These are phyloP conservation scores for Saguinus midas DNA, from an alignment of 2,113 vertebrate species.

Conservation along the genomic window DNA sequence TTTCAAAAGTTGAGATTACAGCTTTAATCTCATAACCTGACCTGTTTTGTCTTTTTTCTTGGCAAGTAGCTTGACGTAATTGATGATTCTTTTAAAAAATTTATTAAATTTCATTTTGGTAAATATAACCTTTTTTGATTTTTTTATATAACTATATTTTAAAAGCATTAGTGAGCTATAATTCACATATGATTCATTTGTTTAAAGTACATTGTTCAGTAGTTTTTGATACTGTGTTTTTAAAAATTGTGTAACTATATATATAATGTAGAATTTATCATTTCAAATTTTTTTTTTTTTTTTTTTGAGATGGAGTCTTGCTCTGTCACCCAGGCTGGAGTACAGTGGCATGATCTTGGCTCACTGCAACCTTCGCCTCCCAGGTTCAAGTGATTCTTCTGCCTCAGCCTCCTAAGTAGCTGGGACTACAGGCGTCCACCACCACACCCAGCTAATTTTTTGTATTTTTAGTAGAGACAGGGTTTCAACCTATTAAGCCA, in stretches of 20 bases:
- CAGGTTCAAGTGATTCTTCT: too few relatives aligned
- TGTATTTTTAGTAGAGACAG: too few relatives aligned
- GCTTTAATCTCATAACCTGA: too few relatives aligned
- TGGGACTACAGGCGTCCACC: too few relatives aligned
- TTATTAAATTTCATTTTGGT: not conserved
- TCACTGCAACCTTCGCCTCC: too few relatives aligned
- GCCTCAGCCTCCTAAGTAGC: too few relatives aligned
- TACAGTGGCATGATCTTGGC: too few relatives aligned
- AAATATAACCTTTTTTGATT: not conserved
- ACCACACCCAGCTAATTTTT: too few relatives aligned
- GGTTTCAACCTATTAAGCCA: too few relatives aligned
- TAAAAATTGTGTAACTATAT: not conserved
- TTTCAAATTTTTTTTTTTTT: not conserved
- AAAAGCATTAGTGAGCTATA: not conserved
- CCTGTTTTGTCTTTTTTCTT: not conserved
- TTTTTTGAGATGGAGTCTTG: too few relatives aligned
- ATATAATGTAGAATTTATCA: not conserved
- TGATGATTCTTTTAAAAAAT: not conserved
- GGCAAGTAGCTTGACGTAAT: not conserved
- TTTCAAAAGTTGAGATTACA: too few relatives aligned
- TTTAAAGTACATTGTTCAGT: not conserved
- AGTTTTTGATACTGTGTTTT: not conserved
- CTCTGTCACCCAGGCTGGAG: too few relatives aligned
- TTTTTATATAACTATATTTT: not conserved
- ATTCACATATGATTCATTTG: not conserved